Evolutionary conservation across 1,140 invertebrate species (phyloP), one percentile per base, ranked within the genome.

Genomic region (Muscidifurax raptorellus): DNA sequence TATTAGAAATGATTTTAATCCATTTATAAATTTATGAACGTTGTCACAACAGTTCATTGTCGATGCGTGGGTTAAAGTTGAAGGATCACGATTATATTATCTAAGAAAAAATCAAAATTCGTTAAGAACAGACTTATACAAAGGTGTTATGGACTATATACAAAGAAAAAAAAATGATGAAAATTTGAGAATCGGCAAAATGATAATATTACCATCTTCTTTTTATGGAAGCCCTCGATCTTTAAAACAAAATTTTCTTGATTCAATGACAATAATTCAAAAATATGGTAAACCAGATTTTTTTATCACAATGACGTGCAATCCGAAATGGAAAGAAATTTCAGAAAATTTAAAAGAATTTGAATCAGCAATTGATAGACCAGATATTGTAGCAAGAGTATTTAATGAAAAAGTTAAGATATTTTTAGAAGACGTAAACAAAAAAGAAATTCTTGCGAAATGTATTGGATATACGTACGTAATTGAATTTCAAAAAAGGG

Each of bases 311-410:
- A 83, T 80, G 83, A 80, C 76, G 0, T 79, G 76, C 47, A 75
- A 80, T 80, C 44, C 83, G 10, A 74, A 72, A 52, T 84, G 77
- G 83, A 32, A 10, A 22, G 77, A 84, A 77, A 90, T 87, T 89
- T 90, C 64, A 83, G 84, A 87, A 80, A 82, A 88, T 80, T 84
- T 93, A 82, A 83, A 91, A 27, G 82, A 78, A 25, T 87, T 88
- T 36, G 88, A 92, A 91, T 82, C 85, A 88, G 78, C 89, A 80
- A 12, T 82, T 84, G 88, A 91, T 90, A 81, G 89, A 59, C 90
- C 44, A 47, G 44, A 47, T 47, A 12, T 47, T 47, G 13, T 47
- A 47, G 44, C 2, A 47, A 47, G 12, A 47, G 13, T 47, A 47
- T 47, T 47, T 15, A 13, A 83, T 64, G 9, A n/a, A 40, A 83